A percentile compares a stretch with the other conserved stretches of the same genome.
Conservation (phyloP, 2,888 invertebrate genomes). For the Apeira syringaria region DNA sequence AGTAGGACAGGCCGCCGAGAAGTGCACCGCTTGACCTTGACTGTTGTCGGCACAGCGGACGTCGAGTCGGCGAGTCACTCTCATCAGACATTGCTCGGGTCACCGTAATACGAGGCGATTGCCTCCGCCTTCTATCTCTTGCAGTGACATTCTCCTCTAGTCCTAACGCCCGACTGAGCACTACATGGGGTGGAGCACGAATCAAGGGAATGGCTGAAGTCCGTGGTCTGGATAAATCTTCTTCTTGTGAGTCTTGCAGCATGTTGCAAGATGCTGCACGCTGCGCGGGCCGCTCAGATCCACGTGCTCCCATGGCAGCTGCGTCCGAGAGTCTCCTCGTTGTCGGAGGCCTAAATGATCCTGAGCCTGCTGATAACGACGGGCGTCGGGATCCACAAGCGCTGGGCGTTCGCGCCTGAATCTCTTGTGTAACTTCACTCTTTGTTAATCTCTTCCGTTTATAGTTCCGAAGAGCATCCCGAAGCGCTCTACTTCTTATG, state of each 20-base stretch:
- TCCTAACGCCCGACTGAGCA: conserved; percentile 84
- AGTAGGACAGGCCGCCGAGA: conserved; percentile 69
- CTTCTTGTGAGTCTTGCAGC: conserved; percentile 84
- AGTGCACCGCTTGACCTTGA: conserved; percentile 79
- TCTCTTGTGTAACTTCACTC: conserved; percentile 91
- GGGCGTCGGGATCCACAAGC: conserved; percentile 90
- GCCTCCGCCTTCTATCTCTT: conserved; percentile 66
- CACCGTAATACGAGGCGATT: conserved; percentile 88
- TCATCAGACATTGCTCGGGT: conserved; percentile 90
- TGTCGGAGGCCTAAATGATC: conserved; percentile 69
- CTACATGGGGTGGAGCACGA: conserved; percentile 83
- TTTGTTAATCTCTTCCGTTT: conserved; percentile 91
- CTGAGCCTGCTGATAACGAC: conserved; percentile 85
- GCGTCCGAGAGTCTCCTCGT: conserved; percentile 72
- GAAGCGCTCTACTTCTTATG: conserved; percentile 87
- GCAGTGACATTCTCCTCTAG: conserved; percentile 63
- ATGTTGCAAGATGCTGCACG: conserved; percentile 88
- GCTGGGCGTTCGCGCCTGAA: conserved; percentile 91
- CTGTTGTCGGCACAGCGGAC: conserved; percentile 74
- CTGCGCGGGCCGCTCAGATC: conserved; percentile 74
- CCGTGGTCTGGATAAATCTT: conserved; percentile 58
- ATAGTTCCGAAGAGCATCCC: conserved; percentile 90
- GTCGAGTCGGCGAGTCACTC: conserved; percentile 83
- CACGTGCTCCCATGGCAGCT: conserved; percentile 69
- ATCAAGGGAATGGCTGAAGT: conserved; percentile 74